A percentile compares a stretch with the other conserved stretches of the same genome.
These are phyloP conservation scores for Galerucella calmariensis DNA, from an alignment of 2,888 invertebrate genomes.

Conservation along the genomic window DNA sequence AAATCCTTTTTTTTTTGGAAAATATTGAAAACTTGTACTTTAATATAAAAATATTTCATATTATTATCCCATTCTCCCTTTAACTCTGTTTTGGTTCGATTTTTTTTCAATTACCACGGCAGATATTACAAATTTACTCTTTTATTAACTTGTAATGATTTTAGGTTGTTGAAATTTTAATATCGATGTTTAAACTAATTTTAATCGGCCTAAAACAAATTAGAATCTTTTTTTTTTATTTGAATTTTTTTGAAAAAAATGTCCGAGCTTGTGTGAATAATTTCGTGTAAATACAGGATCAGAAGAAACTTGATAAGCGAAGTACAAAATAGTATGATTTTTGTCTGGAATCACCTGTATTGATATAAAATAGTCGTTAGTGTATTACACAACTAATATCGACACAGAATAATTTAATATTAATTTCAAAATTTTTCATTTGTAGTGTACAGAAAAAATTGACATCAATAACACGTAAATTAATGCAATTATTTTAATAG, in stretches of 20 bases:
- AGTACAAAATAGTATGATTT: constrained; percentile 10
- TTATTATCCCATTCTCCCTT: not conserved
- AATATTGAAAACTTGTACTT: too few species aligned
- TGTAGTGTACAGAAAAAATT: not conserved
- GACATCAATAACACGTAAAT: constrained; percentile 7
- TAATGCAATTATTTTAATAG: constrained; percentile 2
- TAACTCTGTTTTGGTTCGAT: not conserved
- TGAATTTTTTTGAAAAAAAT: not conserved
- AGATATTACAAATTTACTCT: not conserved
- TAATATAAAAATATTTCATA: too few species aligned
- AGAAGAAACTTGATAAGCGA: constrained; percentile 14
- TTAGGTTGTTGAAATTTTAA: not conserved
- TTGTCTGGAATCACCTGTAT: not conserved
- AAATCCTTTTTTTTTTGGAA: too few species aligned
- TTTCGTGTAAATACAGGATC: constrained; percentile 6
- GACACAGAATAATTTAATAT: not conserved
- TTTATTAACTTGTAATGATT: not conserved
- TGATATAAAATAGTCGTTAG: not conserved
- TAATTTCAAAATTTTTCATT: not conserved
- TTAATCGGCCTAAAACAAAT: not conserved
- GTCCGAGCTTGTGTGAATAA: not conserved
- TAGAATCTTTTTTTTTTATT: not conserved
- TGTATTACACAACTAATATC: not conserved
- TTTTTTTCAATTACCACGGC: not conserved
- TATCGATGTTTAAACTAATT: not conserved